A percentile compares a stretch with the other conserved stretches of the same genome.
Evolutionary conservation across 2,888 invertebrate genomes (phyloP).

Genomic region (Tethea ocularis): DNA sequence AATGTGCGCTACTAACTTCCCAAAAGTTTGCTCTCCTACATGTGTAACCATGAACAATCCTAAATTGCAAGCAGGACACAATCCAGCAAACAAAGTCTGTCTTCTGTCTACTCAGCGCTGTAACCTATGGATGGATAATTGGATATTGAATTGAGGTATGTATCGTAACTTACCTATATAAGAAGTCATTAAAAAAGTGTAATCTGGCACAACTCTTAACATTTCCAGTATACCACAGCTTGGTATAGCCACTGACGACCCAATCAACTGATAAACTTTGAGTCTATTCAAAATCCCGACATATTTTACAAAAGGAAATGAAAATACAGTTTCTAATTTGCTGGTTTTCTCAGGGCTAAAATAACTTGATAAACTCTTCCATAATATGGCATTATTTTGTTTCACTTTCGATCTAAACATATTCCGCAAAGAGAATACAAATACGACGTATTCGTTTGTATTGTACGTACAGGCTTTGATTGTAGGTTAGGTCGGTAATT

Average conservation of each 20-base stretch:
- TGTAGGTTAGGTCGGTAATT: too few relatives aligned
- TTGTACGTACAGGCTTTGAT: too few relatives aligned
- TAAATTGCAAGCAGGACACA: too few relatives aligned
- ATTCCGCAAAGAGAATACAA: not conserved
- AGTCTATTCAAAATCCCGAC: constrained; percentile 78
- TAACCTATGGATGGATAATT: too few relatives aligned
- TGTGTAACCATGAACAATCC: too few relatives aligned
- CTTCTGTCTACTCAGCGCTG: too few relatives aligned
- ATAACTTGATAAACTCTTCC: not conserved
- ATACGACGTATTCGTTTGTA: too few relatives aligned
- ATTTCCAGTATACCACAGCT: constrained; percentile 65
- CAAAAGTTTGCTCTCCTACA: too few relatives aligned
- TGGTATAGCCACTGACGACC: constrained; percentile 69
- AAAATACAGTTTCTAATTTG: constrained; percentile 67
- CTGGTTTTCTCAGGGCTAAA: constrained; percentile 9
- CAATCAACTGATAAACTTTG: constrained; percentile 78
- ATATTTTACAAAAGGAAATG: constrained; percentile 69
- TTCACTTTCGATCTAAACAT: constrained; percentile 5
- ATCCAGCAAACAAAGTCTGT: too few relatives aligned
- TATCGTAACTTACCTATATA: constrained; percentile 61
- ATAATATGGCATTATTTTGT: not conserved
- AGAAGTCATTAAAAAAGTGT: constrained; percentile 53
- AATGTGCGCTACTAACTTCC: too few relatives aligned
- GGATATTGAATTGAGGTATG: not conserved
- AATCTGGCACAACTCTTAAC: constrained; percentile 51